phyloP scores from a whole-genome alignment of 1,140 invertebrate species.

The Sinella curviseta region DNA sequence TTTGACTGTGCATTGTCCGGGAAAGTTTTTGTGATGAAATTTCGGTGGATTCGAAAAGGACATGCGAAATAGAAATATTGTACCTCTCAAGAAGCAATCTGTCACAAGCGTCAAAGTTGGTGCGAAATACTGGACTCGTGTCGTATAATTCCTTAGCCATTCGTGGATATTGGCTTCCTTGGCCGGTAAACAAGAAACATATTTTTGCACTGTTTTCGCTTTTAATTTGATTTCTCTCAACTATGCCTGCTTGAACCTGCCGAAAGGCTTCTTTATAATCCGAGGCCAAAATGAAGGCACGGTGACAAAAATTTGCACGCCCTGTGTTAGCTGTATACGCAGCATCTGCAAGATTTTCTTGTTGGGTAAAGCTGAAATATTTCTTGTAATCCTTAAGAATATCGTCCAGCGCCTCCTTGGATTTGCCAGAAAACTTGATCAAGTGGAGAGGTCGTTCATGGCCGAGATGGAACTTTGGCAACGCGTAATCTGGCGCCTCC shows the following conservation, averaged over 20 bases:
- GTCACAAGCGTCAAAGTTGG: not conserved
- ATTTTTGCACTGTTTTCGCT: not conserved
- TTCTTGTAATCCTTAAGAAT: not conserved
- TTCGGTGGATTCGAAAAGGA: not conserved
- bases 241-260: not conserved
- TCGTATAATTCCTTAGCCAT: not conserved
- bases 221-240: not conserved
- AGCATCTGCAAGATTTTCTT: not conserved
- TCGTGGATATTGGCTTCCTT: not conserved
- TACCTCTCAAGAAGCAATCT: not conserved
- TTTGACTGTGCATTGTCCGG: too few species aligned
- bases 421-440: not conserved
- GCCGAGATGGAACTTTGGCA: not conserved
- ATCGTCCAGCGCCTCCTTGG: not conserved
- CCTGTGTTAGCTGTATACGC: slow-evolving; percentile 3
- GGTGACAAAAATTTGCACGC: not conserved
- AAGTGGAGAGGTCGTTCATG: not conserved
- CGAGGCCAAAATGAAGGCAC: not conserved
- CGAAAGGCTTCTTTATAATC: not conserved
- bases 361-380: not conserved
- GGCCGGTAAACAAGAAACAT: slow-evolving; percentile 1
- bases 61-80: not conserved
- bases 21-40: not conserved
- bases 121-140: not conserved
- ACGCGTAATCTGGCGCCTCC: not conserved